Evolutionary conservation across 2,797 vertebrate genomes (phyloP), one percentile per base, ranked within the genome.

Genomic region (Allobates femoralis): DNA sequence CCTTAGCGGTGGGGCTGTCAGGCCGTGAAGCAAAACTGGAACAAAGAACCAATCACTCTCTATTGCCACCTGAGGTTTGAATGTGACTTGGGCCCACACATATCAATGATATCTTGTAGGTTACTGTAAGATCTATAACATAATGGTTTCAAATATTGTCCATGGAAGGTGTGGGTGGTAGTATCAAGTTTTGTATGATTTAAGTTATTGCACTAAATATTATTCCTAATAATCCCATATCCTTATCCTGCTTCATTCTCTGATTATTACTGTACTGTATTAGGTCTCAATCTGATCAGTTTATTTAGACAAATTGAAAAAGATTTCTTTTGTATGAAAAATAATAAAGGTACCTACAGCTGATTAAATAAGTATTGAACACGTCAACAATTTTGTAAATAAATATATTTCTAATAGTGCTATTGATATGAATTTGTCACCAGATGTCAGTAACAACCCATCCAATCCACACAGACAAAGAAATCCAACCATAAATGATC

Each of bases 171-270:
- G 58, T 30, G 18, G 66, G 5, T 12, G 23, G 15, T 3, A 37
- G 55, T 62, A 32, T 16, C 55, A 75, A 1, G n/a, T 74, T 79
- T 69, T 67, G 26, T 46, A 26, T 83, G 79, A 87, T 73, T 84
- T 46, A 32, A 73, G 60, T 79, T n/a, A n/a, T n/a, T n/a, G n/a
- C n/a, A 84, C 75, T 84, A 76, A 74, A 64, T 71, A 79, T 75
- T 81, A 74, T 84, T 66, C 56, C 56, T 69, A 73, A 41, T 62
- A 37, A 41, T 84, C 79, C 66, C 56, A 69, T 55, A 23, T 53
- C 77, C 84, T 74, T 28, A 84, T 84, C 76, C 30, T 79, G 81
- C 73, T 55, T 80, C 75, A 64, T 87, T n/a, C n/a, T n/a, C n/a
- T n/a, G n/a, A 74, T 79, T 76, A 53, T 81, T 77, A 46, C 69